Conservation (phyloP, 2,888 invertebrate genomes). For the Emmelina monodactyla region DNA sequence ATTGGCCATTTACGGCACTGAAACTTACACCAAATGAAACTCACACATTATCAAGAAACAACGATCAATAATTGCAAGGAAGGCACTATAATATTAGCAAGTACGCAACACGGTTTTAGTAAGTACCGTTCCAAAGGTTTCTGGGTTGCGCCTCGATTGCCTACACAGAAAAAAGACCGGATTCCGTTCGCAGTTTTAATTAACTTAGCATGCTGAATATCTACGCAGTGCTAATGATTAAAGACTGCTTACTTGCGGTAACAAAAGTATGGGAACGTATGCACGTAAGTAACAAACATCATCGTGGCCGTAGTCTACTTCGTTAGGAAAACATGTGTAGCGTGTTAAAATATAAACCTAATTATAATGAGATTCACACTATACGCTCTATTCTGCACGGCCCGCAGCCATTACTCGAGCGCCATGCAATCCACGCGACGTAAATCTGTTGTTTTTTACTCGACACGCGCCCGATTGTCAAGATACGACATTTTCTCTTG, state of each 20-base stretch:
- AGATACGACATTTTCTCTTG: no score
- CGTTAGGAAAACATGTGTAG: not conserved
- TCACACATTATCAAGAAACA: no score
- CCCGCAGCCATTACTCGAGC: not conserved
- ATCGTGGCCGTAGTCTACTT: not conserved
- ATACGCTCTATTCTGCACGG: no score
- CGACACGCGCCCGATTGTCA: not conserved
- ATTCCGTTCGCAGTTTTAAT: not conserved
- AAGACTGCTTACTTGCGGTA: no score
- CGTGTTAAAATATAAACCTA: not conserved
- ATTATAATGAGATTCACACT: not conserved
- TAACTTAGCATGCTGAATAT: no score
- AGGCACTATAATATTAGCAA: no score
- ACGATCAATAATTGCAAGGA: no score
- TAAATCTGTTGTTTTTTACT: not conserved
- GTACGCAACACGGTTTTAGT: no score
- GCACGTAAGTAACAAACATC: not conserved
- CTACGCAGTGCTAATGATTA: no score
- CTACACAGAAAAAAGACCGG: constrained; percentile 1
- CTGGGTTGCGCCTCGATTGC: not conserved
- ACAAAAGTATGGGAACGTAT: no score
- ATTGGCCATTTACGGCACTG: no score
- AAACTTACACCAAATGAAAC: no score
- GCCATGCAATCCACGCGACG: not conserved
- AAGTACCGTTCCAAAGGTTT: not conserved